Percentiles rank a stretch among this genome's conserved stretches.
phyloP scores from a whole-genome alignment of 2,797 vertebrate species.

The Megaceryle alcyon region DNA sequence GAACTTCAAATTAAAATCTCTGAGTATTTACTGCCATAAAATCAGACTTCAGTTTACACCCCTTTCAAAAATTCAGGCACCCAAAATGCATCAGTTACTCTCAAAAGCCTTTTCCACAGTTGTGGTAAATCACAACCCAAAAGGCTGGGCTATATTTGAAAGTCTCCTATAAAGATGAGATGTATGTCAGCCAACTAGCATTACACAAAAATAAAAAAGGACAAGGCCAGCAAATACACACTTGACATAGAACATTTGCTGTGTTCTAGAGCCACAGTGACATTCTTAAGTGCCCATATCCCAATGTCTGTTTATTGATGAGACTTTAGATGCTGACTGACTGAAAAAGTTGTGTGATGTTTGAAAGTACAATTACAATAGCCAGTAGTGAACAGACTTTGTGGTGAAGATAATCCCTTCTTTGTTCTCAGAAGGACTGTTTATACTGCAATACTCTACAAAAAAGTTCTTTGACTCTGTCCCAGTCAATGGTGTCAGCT shows the following conservation, averaged over 20 bases:
- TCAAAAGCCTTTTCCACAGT: not conserved
- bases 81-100: not conserved
- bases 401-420: not conserved
- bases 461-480: not conserved
- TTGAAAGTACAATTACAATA: not conserved
- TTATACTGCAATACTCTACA: not conserved
- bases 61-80: not conserved
- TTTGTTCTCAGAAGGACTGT: not conserved
- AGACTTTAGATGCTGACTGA: not conserved
- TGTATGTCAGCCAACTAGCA: not conserved
- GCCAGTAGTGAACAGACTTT: not conserved
- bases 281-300: not conserved
- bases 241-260: not conserved
- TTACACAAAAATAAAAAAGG: not conserved
- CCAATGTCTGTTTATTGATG: not conserved
- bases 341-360: not conserved
- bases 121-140: not conserved
- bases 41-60: not conserved
- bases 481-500: not conserved
- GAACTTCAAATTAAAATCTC: not conserved
- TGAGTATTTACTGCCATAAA: not conserved
- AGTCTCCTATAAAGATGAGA: not conserved
- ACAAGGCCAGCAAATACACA: not conserved
- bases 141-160: not conserved
- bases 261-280: not conserved